Base-by-base conservation (phyloP, 2,888 invertebrate species). In the Oscheius onirici region DNA sequence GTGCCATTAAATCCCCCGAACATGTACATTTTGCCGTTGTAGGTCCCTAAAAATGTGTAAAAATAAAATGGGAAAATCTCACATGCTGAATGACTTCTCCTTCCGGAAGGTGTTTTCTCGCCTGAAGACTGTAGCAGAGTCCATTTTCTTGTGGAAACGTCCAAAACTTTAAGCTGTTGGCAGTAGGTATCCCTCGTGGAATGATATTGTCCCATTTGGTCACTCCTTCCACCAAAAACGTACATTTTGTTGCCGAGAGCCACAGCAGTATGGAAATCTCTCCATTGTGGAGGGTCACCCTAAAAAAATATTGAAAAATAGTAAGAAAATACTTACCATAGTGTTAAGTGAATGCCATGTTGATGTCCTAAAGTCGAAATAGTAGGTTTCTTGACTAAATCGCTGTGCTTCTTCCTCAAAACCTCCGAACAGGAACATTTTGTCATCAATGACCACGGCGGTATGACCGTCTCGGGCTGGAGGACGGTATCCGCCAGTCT, bases 1-100 rank as follows among this genome's bases (percentile, higher is more conserved):
- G 92, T 89, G 11, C 93, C 93, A 89, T 95, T 94, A 87, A 92
- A 95, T 34, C 95, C 95, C 63, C 95, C 95, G 89, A 95, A 95
- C 75, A 95, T 92, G 87, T 93, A 95, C 90, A 95, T 92, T 83
- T 91, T 90, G 24, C 91, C 91, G 78, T 92, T 91, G 87, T 93
- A 91, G 6, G 92, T 89, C 92, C 94, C 94, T 94, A 89, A 60
- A 71, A 74, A 34, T 40, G 3, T 17, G 13, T 26, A 10, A 28
- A 20, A 34, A 20, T 40, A 22, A 24, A n/a, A 15, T 34, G 6
- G 20, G 15, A 15, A 49, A 17, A 46, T 87, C 92, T 91, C 90
- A 94, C 94, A 95, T 82, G 94, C 93, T 75, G 95, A 95, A 90
- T 95, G 95, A 88, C 94, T 95, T 58, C 95, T 90, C 76, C 95